Evolutionary conservation across 2,113 vertebrate genomes (phyloP).

Genomic region (Crotalus horridus): DNA sequence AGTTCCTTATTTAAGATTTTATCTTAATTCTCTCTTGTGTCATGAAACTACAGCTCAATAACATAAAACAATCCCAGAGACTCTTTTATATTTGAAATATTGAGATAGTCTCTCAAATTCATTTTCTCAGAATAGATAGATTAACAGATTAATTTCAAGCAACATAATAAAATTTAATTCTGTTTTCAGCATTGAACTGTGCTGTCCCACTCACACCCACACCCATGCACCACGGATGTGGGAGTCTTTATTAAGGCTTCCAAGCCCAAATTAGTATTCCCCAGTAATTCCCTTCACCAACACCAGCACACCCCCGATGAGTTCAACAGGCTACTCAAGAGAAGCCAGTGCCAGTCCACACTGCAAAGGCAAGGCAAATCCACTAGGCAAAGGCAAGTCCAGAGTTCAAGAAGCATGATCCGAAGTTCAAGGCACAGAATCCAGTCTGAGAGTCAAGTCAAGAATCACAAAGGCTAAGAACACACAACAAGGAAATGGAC

Average conservation of each 20-base stretch:
- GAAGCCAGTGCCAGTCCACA: neutral
- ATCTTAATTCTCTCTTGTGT: constrained; percentile 5
- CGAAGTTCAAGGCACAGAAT: neutral
- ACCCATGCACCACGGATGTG: neutral
- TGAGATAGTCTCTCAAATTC: neutral
- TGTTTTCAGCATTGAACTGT: neutral
- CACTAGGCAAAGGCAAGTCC: neutral
- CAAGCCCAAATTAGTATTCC: neutral
- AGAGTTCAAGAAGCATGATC: neutral
- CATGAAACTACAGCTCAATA: constrained; percentile 4
- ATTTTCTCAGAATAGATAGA: neutral
- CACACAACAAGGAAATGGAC: neutral
- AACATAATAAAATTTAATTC: neutral
- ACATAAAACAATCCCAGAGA: neutral
- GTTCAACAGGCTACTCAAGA: neutral
- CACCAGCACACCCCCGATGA: neutral
- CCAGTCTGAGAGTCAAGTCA: neutral
- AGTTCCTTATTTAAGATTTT: neutral
- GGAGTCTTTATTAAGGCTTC: neutral
- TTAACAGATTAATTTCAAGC: neutral
- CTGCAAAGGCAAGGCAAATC: neutral
- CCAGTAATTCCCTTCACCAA: neutral
- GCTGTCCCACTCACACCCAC: neutral
- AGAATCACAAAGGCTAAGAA: neutral
- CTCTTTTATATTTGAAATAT: neutral